Base-by-base conservation (phyloP, 2,797 vertebrate species). In the Lepilemur ruficaudatus region DNA sequence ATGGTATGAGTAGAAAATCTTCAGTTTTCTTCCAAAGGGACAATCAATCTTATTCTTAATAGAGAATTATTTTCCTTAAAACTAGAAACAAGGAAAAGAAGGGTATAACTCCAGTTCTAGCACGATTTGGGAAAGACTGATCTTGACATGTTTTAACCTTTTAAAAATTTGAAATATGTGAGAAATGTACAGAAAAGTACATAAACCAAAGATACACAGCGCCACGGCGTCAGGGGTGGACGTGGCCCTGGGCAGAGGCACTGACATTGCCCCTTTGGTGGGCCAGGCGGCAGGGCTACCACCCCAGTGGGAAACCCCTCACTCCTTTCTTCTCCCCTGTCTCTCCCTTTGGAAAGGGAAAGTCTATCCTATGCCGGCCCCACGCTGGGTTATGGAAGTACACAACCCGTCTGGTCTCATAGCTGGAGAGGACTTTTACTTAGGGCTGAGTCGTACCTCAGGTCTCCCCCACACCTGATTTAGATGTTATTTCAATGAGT, bases 51-150 rank as follows among this genome's bases (percentile, higher is more conserved):
- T 89, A 57, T 73, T 87, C 59, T 91, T 76, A 94, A 72, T 35
- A 89, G 20, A 69, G n/a, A 96, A 65, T 72, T 13, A 50, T 78
- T 84, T 92, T 55, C 48, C 17, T 83, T 96, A 76, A 89, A 83
- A n/a, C 38, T 41, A 43, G 70, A 92, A 83, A 70, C 15, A 76
- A 88, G 12, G 30, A n/a, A 91, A 78, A 59, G 12, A 76, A 83
- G 13, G 7, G 5, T 41, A 25, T 48, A 55, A 65, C 23, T 70
- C 23, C 28, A 72, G 9, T 55, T 35, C 35, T 52, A 61, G 14
- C 20, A 17, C 10, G 61, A 25, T 63, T 69, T 67, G 20, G 15
- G 35, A n/a, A 67, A 76, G 48, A 67, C 22, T 65, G 28, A n/a
- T 65, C 69, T 82, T 80, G 30, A 75, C 32, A 55, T 28, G 32